phyloP scores from a whole-genome alignment of 2,797 vertebrate genomes.

The Rallus crepitans region DNA sequence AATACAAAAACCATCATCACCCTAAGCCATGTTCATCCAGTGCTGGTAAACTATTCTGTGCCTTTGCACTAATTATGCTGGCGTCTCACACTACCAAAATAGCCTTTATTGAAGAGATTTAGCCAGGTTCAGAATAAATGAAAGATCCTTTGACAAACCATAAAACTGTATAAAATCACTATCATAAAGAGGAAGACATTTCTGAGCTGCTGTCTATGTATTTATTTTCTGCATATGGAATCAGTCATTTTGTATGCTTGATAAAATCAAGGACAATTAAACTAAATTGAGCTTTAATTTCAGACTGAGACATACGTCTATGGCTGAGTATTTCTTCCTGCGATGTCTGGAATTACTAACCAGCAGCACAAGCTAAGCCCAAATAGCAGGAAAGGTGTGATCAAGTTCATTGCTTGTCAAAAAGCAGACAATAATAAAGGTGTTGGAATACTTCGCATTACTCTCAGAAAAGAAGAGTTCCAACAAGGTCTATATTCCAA shows the following conservation, averaged over 20 bases:
- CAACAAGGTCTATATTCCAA: neutral
- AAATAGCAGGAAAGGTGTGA: constrained; percentile 59
- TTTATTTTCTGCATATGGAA: constrained; percentile 77
- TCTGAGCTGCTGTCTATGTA: constrained; percentile 50
- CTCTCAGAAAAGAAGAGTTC: constrained; percentile 18
- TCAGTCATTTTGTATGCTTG: constrained; percentile 75
- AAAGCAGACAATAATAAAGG: constrained; percentile 12
- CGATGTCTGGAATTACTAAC: constrained; percentile 75
- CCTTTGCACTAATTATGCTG: neutral
- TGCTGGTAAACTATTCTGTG: neutral
- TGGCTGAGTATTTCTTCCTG: constrained; percentile 65
- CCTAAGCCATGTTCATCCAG: neutral
- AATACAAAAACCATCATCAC: neutral
- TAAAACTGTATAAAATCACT: constrained; percentile 16
- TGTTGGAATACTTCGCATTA: neutral
- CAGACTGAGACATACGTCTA: constrained; percentile 72
- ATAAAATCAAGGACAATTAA: constrained; percentile 83
- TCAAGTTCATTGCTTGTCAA: constrained; percentile 41
- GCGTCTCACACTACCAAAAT: neutral
- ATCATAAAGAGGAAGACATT: constrained; percentile 38
- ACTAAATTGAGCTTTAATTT: constrained; percentile 82
- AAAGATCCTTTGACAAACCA: constrained; percentile 26
- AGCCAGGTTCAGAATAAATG: constrained; percentile 13
- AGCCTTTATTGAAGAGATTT: constrained; percentile 18
- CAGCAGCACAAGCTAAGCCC: constrained; percentile 48